These are phyloP conservation scores for Leucophenga varia DNA, from an alignment of 1,140 invertebrate species.

Conservation along the genomic window DNA sequence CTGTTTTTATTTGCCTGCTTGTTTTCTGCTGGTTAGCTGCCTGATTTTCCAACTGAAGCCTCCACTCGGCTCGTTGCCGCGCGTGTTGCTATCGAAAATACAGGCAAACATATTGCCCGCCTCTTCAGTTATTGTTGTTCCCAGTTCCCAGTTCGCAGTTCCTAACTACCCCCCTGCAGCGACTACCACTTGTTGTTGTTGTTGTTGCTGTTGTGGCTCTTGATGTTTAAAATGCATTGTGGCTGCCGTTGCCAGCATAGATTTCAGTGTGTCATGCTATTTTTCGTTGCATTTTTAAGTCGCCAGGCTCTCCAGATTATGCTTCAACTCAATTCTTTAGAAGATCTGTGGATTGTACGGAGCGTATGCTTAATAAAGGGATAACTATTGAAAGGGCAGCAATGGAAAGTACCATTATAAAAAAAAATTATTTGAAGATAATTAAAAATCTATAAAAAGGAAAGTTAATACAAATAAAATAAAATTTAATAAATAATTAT, in stretches of 20 bases:
- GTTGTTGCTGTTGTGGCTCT: constrained; percentile 14
- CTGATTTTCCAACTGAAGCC: constrained; percentile 36
- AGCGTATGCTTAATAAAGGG: no score
- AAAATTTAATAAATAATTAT: no score
- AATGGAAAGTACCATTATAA: no score
- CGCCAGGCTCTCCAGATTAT: no score
- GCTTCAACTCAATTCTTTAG: no score
- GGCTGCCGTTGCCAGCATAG: constrained; percentile 8
- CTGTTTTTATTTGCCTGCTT: constrained; percentile 49
- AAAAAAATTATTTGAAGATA: no score
- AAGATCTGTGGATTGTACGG: no score
- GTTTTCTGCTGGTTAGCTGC: constrained; percentile 49
- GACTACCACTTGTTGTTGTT: constrained; percentile 8
- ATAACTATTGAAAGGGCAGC: no score
- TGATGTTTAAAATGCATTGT: constrained; percentile 44
- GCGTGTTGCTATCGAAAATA: constrained; percentile 40
- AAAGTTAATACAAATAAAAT: no score
- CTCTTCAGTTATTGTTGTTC: constrained; percentile 17
- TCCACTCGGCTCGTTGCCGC: constrained; percentile 7
- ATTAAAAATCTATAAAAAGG: no score
- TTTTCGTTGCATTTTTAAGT: constrained; percentile 28
- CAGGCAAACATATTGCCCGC: constrained; percentile 37
- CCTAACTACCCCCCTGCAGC: background rate
- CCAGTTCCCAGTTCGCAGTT: no score
- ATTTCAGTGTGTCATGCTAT: no score